Base-by-base conservation (phyloP, 2,113 vertebrate genomes). In the Lepus americanus region DNA sequence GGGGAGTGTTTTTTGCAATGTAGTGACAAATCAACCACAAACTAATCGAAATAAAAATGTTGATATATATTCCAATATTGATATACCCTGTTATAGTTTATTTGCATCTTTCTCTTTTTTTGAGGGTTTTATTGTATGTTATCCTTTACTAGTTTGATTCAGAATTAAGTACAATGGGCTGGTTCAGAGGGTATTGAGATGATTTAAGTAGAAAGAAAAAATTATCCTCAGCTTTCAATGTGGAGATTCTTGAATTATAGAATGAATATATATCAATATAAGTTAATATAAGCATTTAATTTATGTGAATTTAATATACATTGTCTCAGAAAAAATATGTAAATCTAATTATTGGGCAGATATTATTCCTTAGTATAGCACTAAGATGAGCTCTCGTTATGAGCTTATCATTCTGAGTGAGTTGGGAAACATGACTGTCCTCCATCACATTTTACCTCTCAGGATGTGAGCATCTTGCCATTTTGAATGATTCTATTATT, bases 181-280 rank as follows among this genome's bases (percentile, higher is more conserved):
- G 19, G 55, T 95, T 72, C 27, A 61, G 14, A 80, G 33, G 22
- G 11, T 31, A 80, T 44, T 80, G 11, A 77, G 49, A 74, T 78
- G 81, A 96, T 74, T 67, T 72, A 87, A 89, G 17, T 8, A 87
- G n/a, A 82, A 39, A 67, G 8, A 49, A 79, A 89, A 82, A 73
- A 91, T 23, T 19, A 90, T 29, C 66, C 8, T 63, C 10, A 79
- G 51, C 29, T 88, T 90, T 91, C 36, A 76, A 10, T 90, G 88
- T 77, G 44, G 61, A 79, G 80, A 88, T 85, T 77, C n/a, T 84
- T 95, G 70, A 95, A 82, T 80, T 97, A 31, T 85, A 81, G 67
- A 74, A 91, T 91, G 10, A 80, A 36, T 85, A 61, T 49, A 70
- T 80, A 61, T 49, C 39, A 51, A 55, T 55, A 33, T 82, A 79